phyloP scores from a whole-genome alignment of 2,113 vertebrate genomes.

The Semnornis frantzii region DNA sequence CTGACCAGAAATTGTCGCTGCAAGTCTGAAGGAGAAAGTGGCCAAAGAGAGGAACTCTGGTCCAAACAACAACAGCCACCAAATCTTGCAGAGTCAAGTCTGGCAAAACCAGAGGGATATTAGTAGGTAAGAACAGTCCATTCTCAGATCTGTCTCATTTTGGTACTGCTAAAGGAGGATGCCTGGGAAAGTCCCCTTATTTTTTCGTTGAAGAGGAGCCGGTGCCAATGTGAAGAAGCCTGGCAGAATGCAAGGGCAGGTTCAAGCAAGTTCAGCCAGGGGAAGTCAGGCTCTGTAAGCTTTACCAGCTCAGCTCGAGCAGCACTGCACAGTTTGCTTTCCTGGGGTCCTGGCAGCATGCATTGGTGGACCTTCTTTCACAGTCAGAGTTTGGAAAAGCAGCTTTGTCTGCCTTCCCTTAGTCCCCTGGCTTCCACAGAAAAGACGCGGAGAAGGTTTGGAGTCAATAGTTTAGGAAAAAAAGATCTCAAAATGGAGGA shows the following conservation, averaged over 20 bases:
- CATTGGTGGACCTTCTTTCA: not conserved
- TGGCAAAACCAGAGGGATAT: rapidly evolving
- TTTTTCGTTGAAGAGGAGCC: not conserved
- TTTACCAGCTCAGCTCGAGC: not conserved
- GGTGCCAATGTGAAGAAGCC: constrained; percentile 36
- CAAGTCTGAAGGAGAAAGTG: not conserved
- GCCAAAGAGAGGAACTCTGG: not conserved
- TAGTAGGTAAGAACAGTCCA: rapidly evolving
- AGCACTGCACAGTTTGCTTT: not conserved
- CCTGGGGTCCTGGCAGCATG: not conserved
- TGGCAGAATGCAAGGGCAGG: constrained; percentile 34
- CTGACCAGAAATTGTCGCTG: not conserved
- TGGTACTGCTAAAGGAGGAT: not conserved
- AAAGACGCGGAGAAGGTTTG: not conserved
- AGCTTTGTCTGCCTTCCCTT: not conserved
- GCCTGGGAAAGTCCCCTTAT: constrained; percentile 57
- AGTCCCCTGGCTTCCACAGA: not conserved
- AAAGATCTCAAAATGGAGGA: not conserved
- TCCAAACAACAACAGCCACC: not conserved
- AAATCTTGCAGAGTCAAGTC: not conserved
- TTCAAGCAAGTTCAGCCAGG: constrained; percentile 33
- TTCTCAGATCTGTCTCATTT: not conserved
- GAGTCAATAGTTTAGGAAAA: not conserved
- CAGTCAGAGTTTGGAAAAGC: not conserved
- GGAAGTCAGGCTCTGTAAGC: not conserved